These are phyloP conservation scores for Camelus bactrianus DNA, from an alignment of 2,113 vertebrate species.

Conservation along the genomic window DNA sequence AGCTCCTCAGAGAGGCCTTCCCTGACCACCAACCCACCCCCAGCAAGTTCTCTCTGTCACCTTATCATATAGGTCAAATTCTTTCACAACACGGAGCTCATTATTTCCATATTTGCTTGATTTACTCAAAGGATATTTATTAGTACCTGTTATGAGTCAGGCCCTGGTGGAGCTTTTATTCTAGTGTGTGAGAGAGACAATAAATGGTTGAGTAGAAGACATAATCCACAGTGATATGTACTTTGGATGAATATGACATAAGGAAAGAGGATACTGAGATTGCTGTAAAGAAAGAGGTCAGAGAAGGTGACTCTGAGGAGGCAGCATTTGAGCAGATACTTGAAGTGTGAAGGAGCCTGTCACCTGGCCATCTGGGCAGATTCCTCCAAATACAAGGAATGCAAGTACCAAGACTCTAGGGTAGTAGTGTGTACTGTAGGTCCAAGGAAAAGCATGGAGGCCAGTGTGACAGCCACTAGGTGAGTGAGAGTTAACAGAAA, in stretches of 20 bases:
- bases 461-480: background rate
- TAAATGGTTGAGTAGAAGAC: background rate
- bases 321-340: background rate
- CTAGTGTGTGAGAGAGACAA: background rate
- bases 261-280: background rate
- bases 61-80: background rate
- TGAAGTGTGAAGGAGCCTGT: background rate
- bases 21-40: background rate
- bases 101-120: background rate
- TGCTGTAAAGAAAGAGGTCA: background rate
- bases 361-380: background rate
- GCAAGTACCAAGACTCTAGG: background rate
- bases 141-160: background rate
- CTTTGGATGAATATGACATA: background rate
- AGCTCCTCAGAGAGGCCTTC: background rate
- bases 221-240: background rate
- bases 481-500: background rate
- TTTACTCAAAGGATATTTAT: background rate
- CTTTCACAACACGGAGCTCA: background rate
- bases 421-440: too few species aligned
- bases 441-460: background rate
- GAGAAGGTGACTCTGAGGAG: background rate
- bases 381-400: background rate
- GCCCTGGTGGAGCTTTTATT: too few species aligned
- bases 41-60: background rate